phyloP scores from a whole-genome alignment of 2,888 invertebrate genomes.

The Pediacus dermestoides region DNA sequence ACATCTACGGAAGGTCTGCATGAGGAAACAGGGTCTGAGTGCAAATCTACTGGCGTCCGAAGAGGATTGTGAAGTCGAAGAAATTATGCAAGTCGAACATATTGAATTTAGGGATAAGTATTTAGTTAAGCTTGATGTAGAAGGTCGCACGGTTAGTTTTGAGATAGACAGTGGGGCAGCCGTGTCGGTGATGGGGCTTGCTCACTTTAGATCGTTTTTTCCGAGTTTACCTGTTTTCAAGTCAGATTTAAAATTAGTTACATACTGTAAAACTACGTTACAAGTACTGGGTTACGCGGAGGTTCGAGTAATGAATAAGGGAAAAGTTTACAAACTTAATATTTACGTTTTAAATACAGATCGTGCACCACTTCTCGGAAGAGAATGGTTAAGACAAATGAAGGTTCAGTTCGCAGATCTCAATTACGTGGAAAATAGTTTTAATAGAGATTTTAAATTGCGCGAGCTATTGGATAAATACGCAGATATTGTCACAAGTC shows the following conservation, averaged over 20 bases:
- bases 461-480: too few species aligned
- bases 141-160: conserved; percentile 5
- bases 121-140: not conserved
- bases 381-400: conserved; percentile 29
- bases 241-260: conserved; percentile 11
- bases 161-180: conserved; percentile 14
- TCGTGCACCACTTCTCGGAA: conserved; percentile 28
- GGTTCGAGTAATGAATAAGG: conserved; percentile 7
- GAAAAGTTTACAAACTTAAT: conserved; percentile 8
- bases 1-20: conserved; percentile 13
- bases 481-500: too few species aligned
- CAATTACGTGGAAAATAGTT: too few species aligned
- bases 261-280: conserved; percentile 17
- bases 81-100: conserved; percentile 9
- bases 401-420: too few species aligned
- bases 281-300: conserved; percentile 8
- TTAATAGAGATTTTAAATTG: too few species aligned
- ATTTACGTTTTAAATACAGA: conserved; percentile 22
- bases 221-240: not conserved
- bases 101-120: conserved; percentile 10
- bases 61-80: conserved; percentile 8
- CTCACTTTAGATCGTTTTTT: conserved; percentile 4
- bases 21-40: conserved; percentile 1
- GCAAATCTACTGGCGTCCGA: not conserved
- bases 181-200: conserved; percentile 9